A percentile compares a stretch with the other conserved stretches of the same genome.
phyloP scores from a whole-genome alignment of 1,140 invertebrate genomes.

The Rhyzopertha dominica region DNA sequence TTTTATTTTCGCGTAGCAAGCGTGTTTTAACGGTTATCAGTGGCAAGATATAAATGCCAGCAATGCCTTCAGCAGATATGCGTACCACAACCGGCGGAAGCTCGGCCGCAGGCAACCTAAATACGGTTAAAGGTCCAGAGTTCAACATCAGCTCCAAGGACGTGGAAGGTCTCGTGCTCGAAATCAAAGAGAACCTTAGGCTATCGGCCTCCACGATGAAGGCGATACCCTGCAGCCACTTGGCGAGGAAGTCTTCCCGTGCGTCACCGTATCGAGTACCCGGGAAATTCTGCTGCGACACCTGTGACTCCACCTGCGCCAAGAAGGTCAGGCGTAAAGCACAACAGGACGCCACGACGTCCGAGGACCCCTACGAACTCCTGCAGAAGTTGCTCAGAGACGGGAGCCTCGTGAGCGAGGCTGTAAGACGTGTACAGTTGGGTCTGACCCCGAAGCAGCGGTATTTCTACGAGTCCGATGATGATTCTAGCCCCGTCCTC shows the following conservation, averaged over 20 bases:
- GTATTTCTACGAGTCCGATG: constrained; percentile 51
- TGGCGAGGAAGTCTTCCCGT: constrained; percentile 45
- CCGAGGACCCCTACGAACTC: constrained; percentile 62
- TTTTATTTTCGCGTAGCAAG: constrained; percentile 11
- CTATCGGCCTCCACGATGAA: constrained; percentile 47
- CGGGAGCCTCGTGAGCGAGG: constrained; percentile 66
- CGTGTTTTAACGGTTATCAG: constrained; percentile 11
- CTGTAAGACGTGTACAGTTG: constrained; percentile 59
- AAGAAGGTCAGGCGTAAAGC: constrained; percentile 35
- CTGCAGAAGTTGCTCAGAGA: constrained; percentile 59
- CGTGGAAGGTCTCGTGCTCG: constrained; percentile 62
- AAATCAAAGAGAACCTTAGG: constrained; percentile 66
- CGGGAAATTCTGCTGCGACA: constrained; percentile 41
- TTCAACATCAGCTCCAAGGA: constrained; percentile 37
- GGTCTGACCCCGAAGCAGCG: constrained; percentile 48
- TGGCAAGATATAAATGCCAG: constrained; percentile 16
- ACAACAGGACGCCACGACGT: constrained; percentile 38
- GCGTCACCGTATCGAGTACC: constrained; percentile 60
- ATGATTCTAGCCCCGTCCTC: constrained; percentile 43
- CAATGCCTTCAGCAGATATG: constrained; percentile 43
- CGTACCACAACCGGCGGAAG: constrained; percentile 25
- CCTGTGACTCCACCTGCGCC: constrained; percentile 45
- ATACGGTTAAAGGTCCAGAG: constrained; percentile 25
- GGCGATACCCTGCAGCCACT: constrained; percentile 36
- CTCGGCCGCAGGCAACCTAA: constrained; percentile 10